These are phyloP conservation scores for Cacatua alba DNA, from an alignment of 2,113 vertebrate genomes.

Conservation along the genomic window DNA sequence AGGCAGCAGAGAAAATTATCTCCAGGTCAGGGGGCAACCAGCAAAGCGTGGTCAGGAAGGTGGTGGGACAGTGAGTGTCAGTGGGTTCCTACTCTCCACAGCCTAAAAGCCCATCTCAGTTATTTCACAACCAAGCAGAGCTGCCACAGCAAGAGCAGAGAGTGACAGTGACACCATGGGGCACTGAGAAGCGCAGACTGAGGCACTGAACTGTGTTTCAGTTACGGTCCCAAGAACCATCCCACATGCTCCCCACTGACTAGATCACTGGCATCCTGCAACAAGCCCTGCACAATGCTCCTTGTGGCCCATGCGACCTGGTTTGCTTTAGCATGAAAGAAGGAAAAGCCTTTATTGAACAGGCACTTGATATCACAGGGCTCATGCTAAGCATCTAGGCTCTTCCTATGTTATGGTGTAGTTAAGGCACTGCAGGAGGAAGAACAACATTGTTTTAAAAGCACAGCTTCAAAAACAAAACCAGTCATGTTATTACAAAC, in stretches of 20 bases:
- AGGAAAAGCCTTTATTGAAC: background rate
- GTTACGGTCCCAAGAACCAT: rapidly evolving
- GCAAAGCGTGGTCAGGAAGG: background rate
- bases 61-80: background rate
- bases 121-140: background rate
- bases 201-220: rapidly evolving
- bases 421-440: background rate
- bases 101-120: background rate
- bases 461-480: constrained; percentile 2
- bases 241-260: rapidly evolving
- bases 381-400: background rate
- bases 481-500: background rate
- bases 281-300: background rate
- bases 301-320: background rate
- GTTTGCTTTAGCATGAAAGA: background rate
- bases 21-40: background rate
- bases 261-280: background rate
- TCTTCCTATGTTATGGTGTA: rapidly evolving
- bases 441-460: background rate
- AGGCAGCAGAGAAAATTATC: background rate
- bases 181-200: background rate
- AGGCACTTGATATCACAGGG: background rate
- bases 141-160: background rate
- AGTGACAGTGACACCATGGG: rapidly evolving
- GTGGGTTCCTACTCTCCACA: background rate